Percentiles rank a stretch among this genome's conserved stretches.
phyloP scores from a whole-genome alignment of 2,113 vertebrate genomes.

The Takifugu flavidus region DNA sequence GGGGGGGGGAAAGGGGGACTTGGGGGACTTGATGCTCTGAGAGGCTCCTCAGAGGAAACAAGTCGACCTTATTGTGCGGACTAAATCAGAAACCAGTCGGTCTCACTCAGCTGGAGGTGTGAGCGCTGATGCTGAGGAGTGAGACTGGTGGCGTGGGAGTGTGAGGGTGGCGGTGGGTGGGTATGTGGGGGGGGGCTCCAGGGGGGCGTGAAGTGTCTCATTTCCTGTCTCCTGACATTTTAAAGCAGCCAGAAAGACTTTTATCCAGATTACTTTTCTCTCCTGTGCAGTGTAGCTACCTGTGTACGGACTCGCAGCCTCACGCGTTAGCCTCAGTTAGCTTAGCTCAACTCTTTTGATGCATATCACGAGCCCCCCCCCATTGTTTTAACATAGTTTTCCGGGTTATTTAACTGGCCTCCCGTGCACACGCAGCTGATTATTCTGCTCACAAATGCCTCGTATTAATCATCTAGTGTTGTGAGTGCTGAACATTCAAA shows the following conservation, averaged over 20 bases:
- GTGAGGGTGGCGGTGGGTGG: background rate
- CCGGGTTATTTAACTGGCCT: too few relatives aligned
- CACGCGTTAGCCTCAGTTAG: too few relatives aligned
- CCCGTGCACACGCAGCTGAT: too few relatives aligned
- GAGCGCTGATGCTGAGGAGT: slow-evolving; percentile 3
- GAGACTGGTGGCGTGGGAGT: background rate
- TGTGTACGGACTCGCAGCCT: too few relatives aligned
- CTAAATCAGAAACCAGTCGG: slow-evolving; percentile 57
- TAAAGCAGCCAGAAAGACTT: slow-evolving; percentile 4
- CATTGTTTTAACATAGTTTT: too few relatives aligned
- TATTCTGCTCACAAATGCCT: too few relatives aligned
- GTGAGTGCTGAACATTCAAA: too few relatives aligned
- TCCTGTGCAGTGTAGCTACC: background rate
- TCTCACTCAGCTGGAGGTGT: slow-evolving; percentile 35
- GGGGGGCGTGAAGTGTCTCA: slow-evolving; percentile 17
- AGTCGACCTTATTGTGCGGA: slow-evolving; percentile 44
- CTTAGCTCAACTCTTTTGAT: too few relatives aligned
- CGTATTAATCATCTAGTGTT: too few relatives aligned
- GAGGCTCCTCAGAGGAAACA: slow-evolving; percentile 48
- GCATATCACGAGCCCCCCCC: too few relatives aligned
- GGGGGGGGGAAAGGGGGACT: background rate
- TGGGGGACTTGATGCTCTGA: background rate
- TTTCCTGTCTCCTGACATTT: slow-evolving; percentile 25
- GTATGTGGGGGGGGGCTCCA: slow-evolving; percentile 2
- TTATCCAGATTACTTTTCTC: slow-evolving; percentile 20